Base-by-base conservation (phyloP, 1,140 invertebrate genomes). In the Cydia splendana region DNA sequence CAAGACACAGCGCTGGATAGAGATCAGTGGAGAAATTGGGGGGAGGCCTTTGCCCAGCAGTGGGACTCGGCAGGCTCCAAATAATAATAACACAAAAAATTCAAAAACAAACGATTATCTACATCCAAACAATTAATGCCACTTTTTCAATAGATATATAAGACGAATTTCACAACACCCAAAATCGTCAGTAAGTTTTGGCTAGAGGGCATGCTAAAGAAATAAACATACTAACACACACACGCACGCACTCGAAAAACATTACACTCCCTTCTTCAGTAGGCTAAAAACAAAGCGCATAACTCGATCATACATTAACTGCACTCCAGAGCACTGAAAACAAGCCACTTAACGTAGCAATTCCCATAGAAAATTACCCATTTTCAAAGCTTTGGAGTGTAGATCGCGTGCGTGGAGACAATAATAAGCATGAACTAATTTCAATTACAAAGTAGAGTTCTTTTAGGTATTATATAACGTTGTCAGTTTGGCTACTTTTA, bases 401-500 rank as follows among this genome's bases (percentile, higher is more conserved):
- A 53, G 7, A 24, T 62, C 57, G 57, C 57, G 20, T 62, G 57
- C 57, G 20, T 62, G 7, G 18, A 10, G 18, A 62, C 57, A 62
- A 62, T 62, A 62, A 62, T 62, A 62, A 62, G 20, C 20, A 24
- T 62, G 20, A 4, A 62, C 57, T 62, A 62, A 62, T 62, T 62
- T 62, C 57, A 62, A 62, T 62, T 24, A 62, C 57, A 62, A 62
- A 62, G 20, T 12, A 12, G 18, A 15, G 7, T 62, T 62, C 20
- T 3, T 20, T 62, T 62, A 62, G 7, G 18, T 57, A 6, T 62
- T 62, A 62, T 24, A 62, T 62, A 62, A 62, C 57, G n/a, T 18
- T 24, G 20, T 62, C 20, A 24, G 57, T 62, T 24, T 24, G 18
- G 20, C 9, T 24, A 62, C 51, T 53, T 53, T 53, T 53, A 53